phyloP scores from a whole-genome alignment of 2,113 vertebrate species.

The Oplegnathus fasciatus region DNA sequence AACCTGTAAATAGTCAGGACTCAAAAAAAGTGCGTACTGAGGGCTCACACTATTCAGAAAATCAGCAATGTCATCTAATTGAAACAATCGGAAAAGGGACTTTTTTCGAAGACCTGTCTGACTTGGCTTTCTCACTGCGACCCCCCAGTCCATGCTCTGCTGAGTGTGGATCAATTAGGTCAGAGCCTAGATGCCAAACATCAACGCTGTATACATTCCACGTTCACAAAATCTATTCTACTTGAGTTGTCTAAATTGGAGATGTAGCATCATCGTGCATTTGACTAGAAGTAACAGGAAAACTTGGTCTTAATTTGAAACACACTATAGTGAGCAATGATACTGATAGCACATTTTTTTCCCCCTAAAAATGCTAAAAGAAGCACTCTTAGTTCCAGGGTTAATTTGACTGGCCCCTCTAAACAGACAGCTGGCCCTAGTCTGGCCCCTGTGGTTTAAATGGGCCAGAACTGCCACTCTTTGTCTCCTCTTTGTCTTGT shows the following conservation, averaged over 20 bases:
- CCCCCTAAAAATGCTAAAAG: background rate
- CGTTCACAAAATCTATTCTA: too few species aligned
- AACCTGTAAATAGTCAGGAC: background rate
- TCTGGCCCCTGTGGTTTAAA: conserved; percentile 13
- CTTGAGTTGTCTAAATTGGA: background rate
- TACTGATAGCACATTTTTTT: background rate
- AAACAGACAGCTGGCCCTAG: background rate
- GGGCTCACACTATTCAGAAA: background rate
- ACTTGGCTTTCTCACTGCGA: background rate
- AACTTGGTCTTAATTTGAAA: background rate
- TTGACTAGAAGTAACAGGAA: background rate
- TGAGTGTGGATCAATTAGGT: background rate
- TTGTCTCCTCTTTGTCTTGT: background rate
- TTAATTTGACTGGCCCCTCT: background rate
- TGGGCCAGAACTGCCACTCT: background rate
- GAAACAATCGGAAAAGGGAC: background rate
- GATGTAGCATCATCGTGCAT: background rate
- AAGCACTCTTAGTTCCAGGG: background rate
- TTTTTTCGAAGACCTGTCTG: background rate
- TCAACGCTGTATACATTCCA: background rate
- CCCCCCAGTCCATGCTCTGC: background rate
- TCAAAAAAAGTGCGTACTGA: background rate
- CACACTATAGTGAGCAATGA: background rate
- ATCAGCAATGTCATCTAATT: background rate
- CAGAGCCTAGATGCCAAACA: background rate